Evolutionary conservation across 2,888 invertebrate species (phyloP).

Genomic region (Pedicia rivosa): DNA sequence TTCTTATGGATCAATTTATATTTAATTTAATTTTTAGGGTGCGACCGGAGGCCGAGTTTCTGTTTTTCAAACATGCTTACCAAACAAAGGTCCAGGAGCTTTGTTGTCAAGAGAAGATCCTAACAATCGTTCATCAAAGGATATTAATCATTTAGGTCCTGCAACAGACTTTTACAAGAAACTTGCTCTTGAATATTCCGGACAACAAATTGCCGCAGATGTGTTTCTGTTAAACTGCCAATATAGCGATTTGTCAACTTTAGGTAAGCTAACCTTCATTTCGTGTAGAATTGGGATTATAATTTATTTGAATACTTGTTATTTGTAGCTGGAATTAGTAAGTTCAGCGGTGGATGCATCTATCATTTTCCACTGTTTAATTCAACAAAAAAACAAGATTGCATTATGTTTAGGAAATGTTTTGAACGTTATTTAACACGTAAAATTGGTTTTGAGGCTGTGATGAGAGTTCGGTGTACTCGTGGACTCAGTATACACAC

Average conservation of each 20-base stretch:
- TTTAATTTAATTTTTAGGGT: slow-evolving; percentile 34
- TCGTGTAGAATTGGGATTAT: background rate
- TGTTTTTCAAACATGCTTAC: slow-evolving; percentile 82
- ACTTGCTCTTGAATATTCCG: slow-evolving; percentile 88
- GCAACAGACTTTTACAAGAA: slow-evolving; percentile 97
- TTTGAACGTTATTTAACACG: slow-evolving; percentile 81
- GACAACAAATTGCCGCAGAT: slow-evolving; percentile 91
- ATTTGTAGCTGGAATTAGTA: slow-evolving; percentile 71
- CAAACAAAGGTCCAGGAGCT: slow-evolving; percentile 77
- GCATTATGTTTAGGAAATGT: slow-evolving; percentile 57
- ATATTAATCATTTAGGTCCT: slow-evolving; percentile 77
- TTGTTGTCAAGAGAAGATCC: slow-evolving; percentile 71
- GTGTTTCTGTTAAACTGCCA: slow-evolving; percentile 85
- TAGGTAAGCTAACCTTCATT: slow-evolving; percentile 44
- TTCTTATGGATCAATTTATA: background rate
- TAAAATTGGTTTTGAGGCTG: slow-evolving; percentile 98
- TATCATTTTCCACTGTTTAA: slow-evolving; percentile 85
- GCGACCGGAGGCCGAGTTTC: slow-evolving; percentile 89
- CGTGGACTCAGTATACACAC: slow-evolving; percentile 88
- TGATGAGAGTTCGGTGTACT: slow-evolving; percentile 92
- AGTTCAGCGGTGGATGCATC: slow-evolving; percentile 88
- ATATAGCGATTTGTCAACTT: slow-evolving; percentile 85
- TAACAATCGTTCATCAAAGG: slow-evolving; percentile 63
- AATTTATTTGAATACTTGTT: no score
- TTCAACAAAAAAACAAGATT: slow-evolving; percentile 48